Conservation (phyloP, 2,888 invertebrate species). For the Drosophila prolongata region DNA sequence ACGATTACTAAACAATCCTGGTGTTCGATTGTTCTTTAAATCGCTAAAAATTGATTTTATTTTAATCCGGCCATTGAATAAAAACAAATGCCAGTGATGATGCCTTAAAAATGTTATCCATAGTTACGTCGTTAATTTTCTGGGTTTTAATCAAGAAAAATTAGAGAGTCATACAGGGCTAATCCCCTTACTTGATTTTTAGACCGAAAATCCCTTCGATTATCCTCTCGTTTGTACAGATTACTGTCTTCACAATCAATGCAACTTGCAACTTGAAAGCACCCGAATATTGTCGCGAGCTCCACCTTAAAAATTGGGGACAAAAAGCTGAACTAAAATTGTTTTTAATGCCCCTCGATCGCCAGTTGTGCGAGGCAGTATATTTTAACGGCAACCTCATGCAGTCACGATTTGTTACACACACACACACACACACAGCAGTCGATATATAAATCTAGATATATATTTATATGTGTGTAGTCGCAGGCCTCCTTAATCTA, state of each 20-base stretch:
- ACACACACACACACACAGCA: conserved; percentile 39
- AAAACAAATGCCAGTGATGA: too few species aligned
- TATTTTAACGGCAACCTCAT: conserved; percentile 77
- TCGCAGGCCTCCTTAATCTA: conserved; percentile 69
- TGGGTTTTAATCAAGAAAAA: too few species aligned
- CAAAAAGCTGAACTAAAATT: conserved; percentile 25
- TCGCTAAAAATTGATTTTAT: too few species aligned
- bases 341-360: conserved; percentile 53
- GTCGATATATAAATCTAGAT: conserved; percentile 41
- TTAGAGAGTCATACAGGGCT: too few species aligned
- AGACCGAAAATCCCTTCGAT: not conserved
- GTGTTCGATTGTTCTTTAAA: too few species aligned
- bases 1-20: too few species aligned
- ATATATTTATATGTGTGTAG: conserved; percentile 17
- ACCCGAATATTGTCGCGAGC: conserved; percentile 47
- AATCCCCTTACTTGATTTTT: not conserved
- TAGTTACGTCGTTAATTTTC: too few species aligned
- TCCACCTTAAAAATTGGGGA: conserved; percentile 68
- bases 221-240: conserved; percentile 17
- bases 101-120: too few species aligned
- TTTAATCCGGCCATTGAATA: too few species aligned
- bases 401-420: conserved; percentile 73
- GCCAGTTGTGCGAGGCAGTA: conserved; percentile 37
- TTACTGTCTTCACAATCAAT: conserved; percentile 36
- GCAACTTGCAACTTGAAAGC: conserved; percentile 26